Base-by-base conservation (phyloP, 1,140 invertebrate genomes). In the Pachyrhynchus sulphureomaculatus region DNA sequence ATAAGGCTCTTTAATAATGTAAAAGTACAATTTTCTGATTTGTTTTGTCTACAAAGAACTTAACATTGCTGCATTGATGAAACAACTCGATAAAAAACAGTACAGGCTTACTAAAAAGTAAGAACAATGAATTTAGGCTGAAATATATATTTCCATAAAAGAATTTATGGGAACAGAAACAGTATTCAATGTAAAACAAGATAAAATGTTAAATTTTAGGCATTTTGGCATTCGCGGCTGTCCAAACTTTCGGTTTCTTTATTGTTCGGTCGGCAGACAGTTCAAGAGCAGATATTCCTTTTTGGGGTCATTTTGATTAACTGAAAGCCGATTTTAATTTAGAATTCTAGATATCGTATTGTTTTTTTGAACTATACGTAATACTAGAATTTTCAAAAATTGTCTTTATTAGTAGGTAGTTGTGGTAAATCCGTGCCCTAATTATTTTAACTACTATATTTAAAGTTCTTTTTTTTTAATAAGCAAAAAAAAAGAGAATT, bases 131-230 rank as follows among this genome's bases (percentile, higher is more conserved):
- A 52, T 53, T 21, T 39, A 60, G 36, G 44, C 23, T 52, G 41
- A 62, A 55, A 62, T 62, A 49, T 62, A 49, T 29, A 49, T 62
- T 66, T 64, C 67, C 54, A 64, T 64, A 49, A 41, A 17, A 24
- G 48, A 56, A 71, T 71, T 71, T 71, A 71, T 69, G 63, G 62
- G 29, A 44, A 60, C 44, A 33, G 51, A 17, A 45, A 15, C 33
- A 54, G 67, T 61, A 71, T 71, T 71, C 69, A 71, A 71, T 71
- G 69, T 71, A 71, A 71, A 71, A 71, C 69, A 69, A 69, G 69
- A 69, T 55, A 62, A 71, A 68, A 71, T 65, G 66, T 60, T 68
- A 63, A 68, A 64, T 66, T 68, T 52, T 58, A 61, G 64, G 37
- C 51, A 54, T 62, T 60, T 13, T 39, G 51, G 33, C 53, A 53